Evolutionary conservation across 2,113 vertebrate species (phyloP), one percentile per base, ranked within the genome.

Genomic region (Nothoprocta pentlandii): DNA sequence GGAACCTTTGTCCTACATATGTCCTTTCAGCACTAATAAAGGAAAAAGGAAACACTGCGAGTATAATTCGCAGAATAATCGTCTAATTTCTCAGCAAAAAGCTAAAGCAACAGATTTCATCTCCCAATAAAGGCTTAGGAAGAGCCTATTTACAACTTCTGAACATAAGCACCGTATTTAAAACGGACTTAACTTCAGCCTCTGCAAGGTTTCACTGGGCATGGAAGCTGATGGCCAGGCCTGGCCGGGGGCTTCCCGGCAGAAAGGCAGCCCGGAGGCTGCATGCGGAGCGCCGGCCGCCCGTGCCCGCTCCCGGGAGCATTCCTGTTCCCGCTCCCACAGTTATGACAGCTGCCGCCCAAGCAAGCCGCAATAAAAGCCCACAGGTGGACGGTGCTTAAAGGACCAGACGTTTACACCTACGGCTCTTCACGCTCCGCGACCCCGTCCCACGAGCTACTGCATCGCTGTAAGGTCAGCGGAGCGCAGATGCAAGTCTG

Each of bases 401-500:
- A 81, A 94, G 73, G 46, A 91, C 81, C 51, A 49, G 73, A 95
- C 96, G 95, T 97, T 95, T 90, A 94, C 80, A 93, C 84, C 84
- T 95, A 89, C 94, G 89, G 95, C 92, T 97, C 91, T 95, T 95
- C 91, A 44, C 67, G 92, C 49, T 89, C 92, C 95, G 80, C 89
- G 85, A 94, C 77, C 53, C 5, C 96, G 93, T 89, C 92, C 95
- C 91, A 95, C 89, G 84, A 97, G 90, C 93, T 88, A 89, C 91
- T 61, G 20, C 83, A 95, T 59, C 90, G 88, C 20, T 92, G 94
- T 92, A 95, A 97, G 97, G 46, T 97, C 94, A 94, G 94, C 91
- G 86, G 79, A 94, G 97, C 93, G 83, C 75, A 97, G 90, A 94
- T 84, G 97, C 91, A 95, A 95, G 93, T 95, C 94, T 83, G 93